Evolutionary conservation across 2,888 invertebrate species (phyloP), one percentile per base, ranked within the genome.

Genomic region (Drosophila kambysellisi): DNA sequence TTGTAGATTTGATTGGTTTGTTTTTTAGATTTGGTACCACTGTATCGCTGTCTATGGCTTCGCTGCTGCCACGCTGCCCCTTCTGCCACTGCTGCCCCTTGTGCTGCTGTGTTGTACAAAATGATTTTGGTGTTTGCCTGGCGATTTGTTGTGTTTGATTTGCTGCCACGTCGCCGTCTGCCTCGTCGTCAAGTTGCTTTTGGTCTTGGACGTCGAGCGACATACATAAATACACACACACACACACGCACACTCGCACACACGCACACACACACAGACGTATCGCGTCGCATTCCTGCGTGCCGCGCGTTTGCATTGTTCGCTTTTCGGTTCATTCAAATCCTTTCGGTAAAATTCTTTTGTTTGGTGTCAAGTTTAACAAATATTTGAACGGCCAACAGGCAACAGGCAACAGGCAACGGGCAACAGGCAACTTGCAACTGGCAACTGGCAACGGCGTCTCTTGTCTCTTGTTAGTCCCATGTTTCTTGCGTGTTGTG

Each of bases 351-450:
- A 88, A 90, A 89, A 89, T 90, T 90, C 90, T 91, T 91, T 91
- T 91, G 91, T 91, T 90, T 91, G 91, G 91, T 91, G 91, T 91
- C 91, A 91, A 91, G 91, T 91, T 91, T 89, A 91, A 89, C 91
- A 91, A 91, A 91, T 89, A 91, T 91, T 91, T 91, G 79, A 84
- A 83, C 86, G 79, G 76, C 78, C 70, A 62, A 43, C 73, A 64
- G 68, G 64, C 70, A 75, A 71, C 78, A 2, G 25, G 25, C 25
- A 25, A 25, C 25, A 2, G 25, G 25, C 25, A 84, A 83, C 86
- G 77, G 76, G 76, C 70, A 62, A 43, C 73, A 64, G 68, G 64
- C 25, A 62, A 43, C 73, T 61, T 64, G 64, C 25, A 25, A 25
- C 25, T 77, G 68, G 64, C 25, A 62, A 43, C 73, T 61, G 68